These are phyloP conservation scores for Doryteuthis pealeii DNA, from an alignment of 1,140 invertebrate genomes.

Conservation along the genomic window DNA sequence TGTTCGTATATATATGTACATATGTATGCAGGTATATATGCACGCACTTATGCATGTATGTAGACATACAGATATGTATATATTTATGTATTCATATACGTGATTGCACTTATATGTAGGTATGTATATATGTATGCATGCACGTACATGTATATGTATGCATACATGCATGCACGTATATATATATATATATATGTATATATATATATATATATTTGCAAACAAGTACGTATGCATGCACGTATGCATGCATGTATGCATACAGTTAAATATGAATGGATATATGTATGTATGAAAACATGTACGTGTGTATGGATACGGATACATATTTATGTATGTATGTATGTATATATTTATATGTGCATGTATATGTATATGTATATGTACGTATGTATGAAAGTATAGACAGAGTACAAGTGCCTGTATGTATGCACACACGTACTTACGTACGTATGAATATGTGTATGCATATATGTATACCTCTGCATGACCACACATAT, in stretches of 20 bases:
- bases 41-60: too few species aligned
- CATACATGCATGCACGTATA: not conserved
- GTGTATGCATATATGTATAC: not conserved
- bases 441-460: not conserved
- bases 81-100: too few species aligned
- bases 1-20: too few species aligned
- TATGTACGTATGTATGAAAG: not conserved
- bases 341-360: too few species aligned
- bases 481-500: not conserved
- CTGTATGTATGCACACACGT: not conserved
- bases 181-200: too few species aligned
- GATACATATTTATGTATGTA: too few species aligned
- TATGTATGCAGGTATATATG: too few species aligned
- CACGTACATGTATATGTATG: not conserved
- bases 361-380: too few species aligned
- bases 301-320: too few species aligned
- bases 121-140: too few species aligned
- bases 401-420: not conserved
- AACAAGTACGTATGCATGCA: not conserved
- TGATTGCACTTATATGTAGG: too few species aligned
- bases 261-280: not conserved
- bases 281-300: not conserved
- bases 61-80: too few species aligned
- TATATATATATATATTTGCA: not conserved
- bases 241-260: not conserved